These are phyloP conservation scores for Drosophila sechellia DNA, from an alignment of 1,140 invertebrate genomes.

Conservation along the genomic window DNA sequence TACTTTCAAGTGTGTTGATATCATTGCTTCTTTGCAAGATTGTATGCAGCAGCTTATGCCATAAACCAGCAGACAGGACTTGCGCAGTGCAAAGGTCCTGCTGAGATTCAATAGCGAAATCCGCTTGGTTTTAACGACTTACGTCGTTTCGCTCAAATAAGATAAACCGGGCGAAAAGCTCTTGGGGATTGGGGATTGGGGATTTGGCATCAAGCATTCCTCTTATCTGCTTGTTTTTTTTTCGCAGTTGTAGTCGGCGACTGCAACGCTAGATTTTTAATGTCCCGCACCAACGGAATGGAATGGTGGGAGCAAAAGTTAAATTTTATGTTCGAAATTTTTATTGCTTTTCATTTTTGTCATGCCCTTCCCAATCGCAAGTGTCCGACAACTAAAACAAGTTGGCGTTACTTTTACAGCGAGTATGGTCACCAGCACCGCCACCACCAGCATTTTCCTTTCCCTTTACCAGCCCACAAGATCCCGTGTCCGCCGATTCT, in stretches of 20 bases:
- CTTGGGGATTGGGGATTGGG: slow-evolving; percentile 17
- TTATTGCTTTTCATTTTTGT: slow-evolving; percentile 74
- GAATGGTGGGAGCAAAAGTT: slow-evolving; percentile 18
- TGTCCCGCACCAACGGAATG: slow-evolving; percentile 53
- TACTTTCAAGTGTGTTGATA: no score
- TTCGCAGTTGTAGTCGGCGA: background rate
- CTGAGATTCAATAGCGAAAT: slow-evolving; percentile 49
- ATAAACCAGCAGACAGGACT: background rate
- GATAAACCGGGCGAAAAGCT: slow-evolving; percentile 57
- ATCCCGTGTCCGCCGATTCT: background rate
- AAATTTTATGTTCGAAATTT: slow-evolving; percentile 71
- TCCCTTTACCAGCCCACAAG: no score
- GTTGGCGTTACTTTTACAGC: slow-evolving; percentile 45
- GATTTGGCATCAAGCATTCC: slow-evolving; percentile 2
- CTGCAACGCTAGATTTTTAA: slow-evolving; percentile 57
- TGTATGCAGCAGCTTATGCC: slow-evolving; percentile 1
- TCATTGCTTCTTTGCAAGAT: background rate
- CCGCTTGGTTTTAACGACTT: slow-evolving; percentile 48
- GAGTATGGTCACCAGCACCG: background rate
- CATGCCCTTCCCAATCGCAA: slow-evolving; percentile 12
- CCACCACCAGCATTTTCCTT: background rate
- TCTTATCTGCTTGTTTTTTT: background rate
- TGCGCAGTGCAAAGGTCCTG: background rate
- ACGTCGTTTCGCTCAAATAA: slow-evolving; percentile 38
- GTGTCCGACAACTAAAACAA: slow-evolving; percentile 38